Base-by-base conservation (phyloP, 64 coral and sea anemone species). In the Cladopsammia gracilis region DNA sequence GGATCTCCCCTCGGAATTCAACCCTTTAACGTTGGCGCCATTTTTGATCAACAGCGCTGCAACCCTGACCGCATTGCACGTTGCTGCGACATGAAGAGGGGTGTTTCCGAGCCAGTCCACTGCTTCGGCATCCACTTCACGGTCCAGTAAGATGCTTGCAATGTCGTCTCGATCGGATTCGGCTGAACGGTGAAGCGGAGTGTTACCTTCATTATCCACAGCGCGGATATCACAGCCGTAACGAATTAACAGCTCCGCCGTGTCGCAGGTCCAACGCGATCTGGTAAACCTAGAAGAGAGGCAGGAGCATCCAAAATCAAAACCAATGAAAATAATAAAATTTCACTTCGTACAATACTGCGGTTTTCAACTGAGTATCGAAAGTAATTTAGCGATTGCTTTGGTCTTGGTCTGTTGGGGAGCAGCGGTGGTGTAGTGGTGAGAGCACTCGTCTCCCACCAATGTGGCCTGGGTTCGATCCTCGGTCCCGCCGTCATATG, bases 171-270 rank as follows among this genome's bases (percentile, higher is more conserved):
- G 71, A 57, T 50, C 82, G 42, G 91, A 83, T 75, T 73, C 70
- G 22, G 83, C 91, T 87, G 91, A 25, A 7, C 79, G 85, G 61
- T 93, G 91, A 3, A 93, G 82, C 18, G 91, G 82, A 14, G 82
- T 93, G 82, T 93, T 87, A 9, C 91, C 91, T 86, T 75, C 70
- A 75, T 93, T 83, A 87, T 93, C 91, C 14, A 59, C 79, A 22
- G 91, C 72, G 1, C 64, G 44, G n/a, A 93, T 75, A 68, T 87
- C 49, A 26, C 70, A 86, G 25, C 91, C 82, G n/a, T 67, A 71
- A 54, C 91, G 71, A 18, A 93, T 77, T 16, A 87, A 79, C 2
- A 93, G 59, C 48, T 93, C 91, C 14, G 82, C 82, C 26, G 91
- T 87, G 61, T 85, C 91, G 10, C 57, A 78, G 19, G 91, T 93